Evolutionary conservation across 2,888 invertebrate genomes (phyloP).

Genomic region (Eutolmus rufibarbis): DNA sequence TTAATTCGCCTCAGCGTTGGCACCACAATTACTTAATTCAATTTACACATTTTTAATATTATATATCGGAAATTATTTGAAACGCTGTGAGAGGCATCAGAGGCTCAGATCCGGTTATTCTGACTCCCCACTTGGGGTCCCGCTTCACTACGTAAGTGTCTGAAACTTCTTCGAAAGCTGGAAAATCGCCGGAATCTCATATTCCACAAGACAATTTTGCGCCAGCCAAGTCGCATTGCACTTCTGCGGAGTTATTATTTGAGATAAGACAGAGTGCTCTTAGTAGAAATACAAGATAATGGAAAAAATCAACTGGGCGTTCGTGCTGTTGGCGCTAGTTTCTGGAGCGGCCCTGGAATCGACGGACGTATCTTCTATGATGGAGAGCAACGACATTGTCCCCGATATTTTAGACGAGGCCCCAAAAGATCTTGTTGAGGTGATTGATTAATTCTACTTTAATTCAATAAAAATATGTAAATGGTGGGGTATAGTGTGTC

Average conservation of each 20-base stretch:
- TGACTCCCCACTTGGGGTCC: constrained; percentile 62
- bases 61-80: constrained; percentile 56
- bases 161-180: constrained; percentile 60
- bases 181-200: constrained; percentile 61
- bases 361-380: neutral
- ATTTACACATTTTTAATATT: constrained; percentile 5
- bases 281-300: neutral
- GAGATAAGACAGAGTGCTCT: neutral
- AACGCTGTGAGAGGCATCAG: constrained; percentile 64
- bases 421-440: constrained; percentile 53
- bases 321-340: neutral
- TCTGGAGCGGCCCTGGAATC: neutral
- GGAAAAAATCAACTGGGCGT: neutral
- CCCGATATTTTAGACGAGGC: constrained; percentile 47
- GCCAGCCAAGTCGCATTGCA: neutral
- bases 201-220: constrained; percentile 60
- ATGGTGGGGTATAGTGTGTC: neutral
- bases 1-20: neutral
- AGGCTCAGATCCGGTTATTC: constrained; percentile 63
- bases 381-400: constrained; percentile 34
- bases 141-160: constrained; percentile 57
- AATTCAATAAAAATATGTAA: neutral
- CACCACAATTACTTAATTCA: neutral
- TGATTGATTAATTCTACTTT: constrained; percentile 47
- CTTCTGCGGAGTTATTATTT: neutral